phyloP scores from a whole-genome alignment of 2,797 vertebrate species.

The Sebastes matsubarae region DNA sequence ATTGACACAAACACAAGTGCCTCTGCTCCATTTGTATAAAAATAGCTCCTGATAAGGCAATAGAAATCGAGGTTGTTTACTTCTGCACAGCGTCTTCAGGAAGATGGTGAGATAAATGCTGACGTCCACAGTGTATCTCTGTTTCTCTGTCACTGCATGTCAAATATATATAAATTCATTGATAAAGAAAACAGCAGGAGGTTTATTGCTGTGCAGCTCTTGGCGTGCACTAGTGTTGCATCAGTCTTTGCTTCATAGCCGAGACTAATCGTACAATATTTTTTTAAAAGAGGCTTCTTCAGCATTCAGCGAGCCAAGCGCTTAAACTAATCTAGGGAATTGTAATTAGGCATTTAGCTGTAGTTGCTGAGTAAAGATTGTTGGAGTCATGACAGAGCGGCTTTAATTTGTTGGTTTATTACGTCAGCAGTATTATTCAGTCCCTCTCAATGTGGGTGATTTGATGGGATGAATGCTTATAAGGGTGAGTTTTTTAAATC shows the following conservation, averaged over 20 bases:
- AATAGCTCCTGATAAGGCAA: slow-evolving; percentile 55
- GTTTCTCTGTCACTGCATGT: not conserved
- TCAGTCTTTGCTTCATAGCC: slow-evolving; percentile 18
- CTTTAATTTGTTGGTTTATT: slow-evolving; percentile 48
- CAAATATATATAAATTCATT: not conserved
- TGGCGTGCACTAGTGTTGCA: not conserved
- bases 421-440: slow-evolving; percentile 22
- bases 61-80: slow-evolving; percentile 47
- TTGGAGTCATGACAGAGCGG: slow-evolving; percentile 38
- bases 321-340: slow-evolving; percentile 44
- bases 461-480: slow-evolving; percentile 13
- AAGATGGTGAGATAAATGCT: slow-evolving; percentile 27
- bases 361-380: slow-evolving; percentile 42
- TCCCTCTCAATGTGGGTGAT: not conserved
- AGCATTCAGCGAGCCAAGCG: slow-evolving; percentile 17
- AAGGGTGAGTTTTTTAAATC: slow-evolving; percentile 3
- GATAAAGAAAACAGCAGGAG: not conserved
- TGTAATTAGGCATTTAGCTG: slow-evolving; percentile 51
- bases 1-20: slow-evolving; percentile 57
- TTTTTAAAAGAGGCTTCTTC: slow-evolving; percentile 12
- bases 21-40: slow-evolving; percentile 47
- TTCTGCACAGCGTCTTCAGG: slow-evolving; percentile 26
- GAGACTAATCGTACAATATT: slow-evolving; percentile 16
- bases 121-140: slow-evolving; percentile 14
- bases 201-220: slow-evolving; percentile 16